Evolutionary conservation across 2,888 invertebrate species (phyloP).

Genomic region (Hyalella azteca): DNA sequence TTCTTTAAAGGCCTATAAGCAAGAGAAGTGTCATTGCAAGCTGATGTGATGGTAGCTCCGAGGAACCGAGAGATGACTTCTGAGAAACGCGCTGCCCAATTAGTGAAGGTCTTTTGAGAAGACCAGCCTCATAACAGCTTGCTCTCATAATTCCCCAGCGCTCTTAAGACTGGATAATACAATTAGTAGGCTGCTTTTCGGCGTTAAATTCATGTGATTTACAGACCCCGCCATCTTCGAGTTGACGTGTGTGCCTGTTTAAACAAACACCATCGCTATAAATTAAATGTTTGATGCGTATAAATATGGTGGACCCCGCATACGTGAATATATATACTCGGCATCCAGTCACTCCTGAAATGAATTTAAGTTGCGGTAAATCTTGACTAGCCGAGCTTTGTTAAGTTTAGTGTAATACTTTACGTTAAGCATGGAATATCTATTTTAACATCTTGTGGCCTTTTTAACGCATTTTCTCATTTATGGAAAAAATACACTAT

Average conservation of each 20-base stretch:
- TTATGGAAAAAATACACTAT: too few species aligned
- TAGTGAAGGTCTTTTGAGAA: constrained; percentile 23
- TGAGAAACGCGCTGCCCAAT: constrained; percentile 20
- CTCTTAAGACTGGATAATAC: constrained; percentile 16
- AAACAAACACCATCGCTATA: not conserved
- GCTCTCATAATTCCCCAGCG: constrained; percentile 28
- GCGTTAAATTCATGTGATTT: constrained; percentile 8
- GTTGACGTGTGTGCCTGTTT: not conserved
- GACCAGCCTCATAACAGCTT: constrained; percentile 28
- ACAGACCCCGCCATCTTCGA: not conserved
- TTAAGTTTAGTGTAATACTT: too few species aligned
- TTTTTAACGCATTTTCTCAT: too few species aligned
- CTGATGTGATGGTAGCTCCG: constrained; percentile 10
- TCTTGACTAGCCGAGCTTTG: too few species aligned
- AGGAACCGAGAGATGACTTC: constrained; percentile 35
- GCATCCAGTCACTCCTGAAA: too few species aligned
- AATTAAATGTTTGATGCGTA: too few species aligned
- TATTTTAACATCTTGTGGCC: too few species aligned
- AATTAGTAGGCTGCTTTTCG: constrained; percentile 21
- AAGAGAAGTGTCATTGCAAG: constrained; percentile 38
- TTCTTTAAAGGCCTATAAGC: constrained; percentile 40
- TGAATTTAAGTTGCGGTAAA: too few species aligned
- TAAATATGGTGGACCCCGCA: too few species aligned
- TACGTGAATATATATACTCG: too few species aligned
- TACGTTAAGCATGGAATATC: too few species aligned